phyloP scores from a whole-genome alignment of 2,797 vertebrate genomes.

The Myotis planiceps region DNA sequence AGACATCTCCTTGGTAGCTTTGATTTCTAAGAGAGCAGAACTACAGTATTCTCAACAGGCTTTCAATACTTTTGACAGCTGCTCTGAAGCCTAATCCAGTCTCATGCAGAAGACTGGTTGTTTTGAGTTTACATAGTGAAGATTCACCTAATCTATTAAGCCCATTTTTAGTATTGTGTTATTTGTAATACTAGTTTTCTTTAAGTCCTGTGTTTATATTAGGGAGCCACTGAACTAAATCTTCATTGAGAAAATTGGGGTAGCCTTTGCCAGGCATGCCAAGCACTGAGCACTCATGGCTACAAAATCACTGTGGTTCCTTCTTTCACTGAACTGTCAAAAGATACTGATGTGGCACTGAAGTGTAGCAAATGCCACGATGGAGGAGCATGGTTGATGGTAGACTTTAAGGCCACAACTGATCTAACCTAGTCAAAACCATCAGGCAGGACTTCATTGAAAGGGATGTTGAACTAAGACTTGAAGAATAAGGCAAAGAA shows the following conservation, averaged over 20 bases:
- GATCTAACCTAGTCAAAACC: not conserved
- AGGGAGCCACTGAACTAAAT: not conserved
- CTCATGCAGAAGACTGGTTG: not conserved
- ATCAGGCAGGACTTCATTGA: not conserved
- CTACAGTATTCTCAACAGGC: not conserved
- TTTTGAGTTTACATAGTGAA: not conserved
- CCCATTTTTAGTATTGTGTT: not conserved
- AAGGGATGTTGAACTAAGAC: not conserved
- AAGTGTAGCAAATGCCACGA: not conserved
- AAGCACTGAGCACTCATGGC: not conserved
- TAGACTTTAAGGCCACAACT: not conserved
- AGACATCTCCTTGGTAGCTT: not conserved
- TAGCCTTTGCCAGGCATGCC: not conserved
- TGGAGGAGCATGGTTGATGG: not conserved
- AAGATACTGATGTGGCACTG: not conserved
- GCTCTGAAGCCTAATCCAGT: not conserved
- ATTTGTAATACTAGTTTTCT: not conserved
- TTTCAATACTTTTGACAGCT: not conserved
- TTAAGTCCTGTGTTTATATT: not conserved
- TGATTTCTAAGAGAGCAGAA: not conserved
- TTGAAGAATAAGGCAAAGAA: not conserved
- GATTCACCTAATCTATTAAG: not conserved
- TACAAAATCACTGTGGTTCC: not conserved
- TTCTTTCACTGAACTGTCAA: not conserved
- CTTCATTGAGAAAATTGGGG: conserved; percentile 1